Conservation (phyloP, 2,797 vertebrate genomes). For the Channallabes apus region DNA sequence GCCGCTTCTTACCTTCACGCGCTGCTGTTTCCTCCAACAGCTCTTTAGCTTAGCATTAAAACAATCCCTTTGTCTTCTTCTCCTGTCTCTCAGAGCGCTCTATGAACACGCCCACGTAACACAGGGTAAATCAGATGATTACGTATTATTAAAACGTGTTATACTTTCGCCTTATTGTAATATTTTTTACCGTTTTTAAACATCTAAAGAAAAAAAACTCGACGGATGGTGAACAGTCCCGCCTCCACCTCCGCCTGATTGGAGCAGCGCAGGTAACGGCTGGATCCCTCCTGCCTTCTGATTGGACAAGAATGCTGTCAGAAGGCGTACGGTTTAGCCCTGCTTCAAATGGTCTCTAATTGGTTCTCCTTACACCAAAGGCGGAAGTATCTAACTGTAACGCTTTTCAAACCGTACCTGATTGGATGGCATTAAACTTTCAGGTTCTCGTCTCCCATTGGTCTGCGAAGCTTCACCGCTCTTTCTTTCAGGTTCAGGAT, state of each 20-base stretch:
- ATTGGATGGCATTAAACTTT: conserved; percentile 39
- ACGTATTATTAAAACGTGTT: not conserved
- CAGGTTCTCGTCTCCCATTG: conserved; percentile 12
- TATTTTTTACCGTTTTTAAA: conserved; percentile 40
- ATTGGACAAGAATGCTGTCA: conserved; percentile 56
- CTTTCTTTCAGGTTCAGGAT: not conserved
- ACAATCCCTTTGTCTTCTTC: conserved; percentile 32
- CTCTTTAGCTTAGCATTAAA: conserved; percentile 53
- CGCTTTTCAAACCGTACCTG: not conserved
- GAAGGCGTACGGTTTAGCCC: conserved; percentile 21
- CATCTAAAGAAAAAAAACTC: conserved; percentile 58
- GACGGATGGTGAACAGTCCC: conserved; percentile 58
- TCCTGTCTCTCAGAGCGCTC: not conserved
- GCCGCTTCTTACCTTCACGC: conserved; percentile 59
- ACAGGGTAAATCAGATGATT: not conserved
- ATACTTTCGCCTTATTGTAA: not conserved
- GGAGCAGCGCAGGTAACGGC: conserved; percentile 57
- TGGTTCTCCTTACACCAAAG: conserved; percentile 29
- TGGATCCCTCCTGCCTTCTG: conserved; percentile 29
- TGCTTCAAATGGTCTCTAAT: conserved; percentile 32
- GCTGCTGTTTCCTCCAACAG: conserved; percentile 48
- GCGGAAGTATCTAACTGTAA: not conserved
- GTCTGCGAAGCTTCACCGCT: not conserved
- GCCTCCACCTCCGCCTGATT: conserved; percentile 58
- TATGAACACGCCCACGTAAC: not conserved